These are phyloP conservation scores for Chaetorhynchus papuensis DNA, from an alignment of 2,113 vertebrate genomes.

Conservation along the genomic window DNA sequence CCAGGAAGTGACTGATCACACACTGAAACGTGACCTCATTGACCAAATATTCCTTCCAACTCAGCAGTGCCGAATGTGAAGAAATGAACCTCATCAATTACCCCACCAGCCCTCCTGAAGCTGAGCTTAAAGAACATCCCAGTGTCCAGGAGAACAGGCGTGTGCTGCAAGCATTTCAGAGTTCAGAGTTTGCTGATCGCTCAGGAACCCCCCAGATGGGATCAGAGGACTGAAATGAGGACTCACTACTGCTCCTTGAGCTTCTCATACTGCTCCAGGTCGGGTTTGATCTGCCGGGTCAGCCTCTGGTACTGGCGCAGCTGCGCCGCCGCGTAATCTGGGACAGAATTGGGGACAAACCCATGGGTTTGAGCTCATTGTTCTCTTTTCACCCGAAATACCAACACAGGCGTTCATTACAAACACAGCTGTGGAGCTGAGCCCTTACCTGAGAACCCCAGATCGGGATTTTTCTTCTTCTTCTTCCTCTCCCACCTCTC, in stretches of 20 bases:
- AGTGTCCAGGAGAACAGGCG: rapidly evolving
- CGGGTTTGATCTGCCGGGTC: constrained; percentile 91
- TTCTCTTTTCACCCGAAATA: rapidly evolving
- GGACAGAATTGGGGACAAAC: not conserved
- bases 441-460: constrained; percentile 88
- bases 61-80: not conserved
- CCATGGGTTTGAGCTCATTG: rapidly evolving
- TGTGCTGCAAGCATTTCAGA: rapidly evolving
- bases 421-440: rapidly evolving
- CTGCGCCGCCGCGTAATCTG: constrained; percentile 95
- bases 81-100: rapidly evolving
- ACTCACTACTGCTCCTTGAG: constrained; percentile 85
- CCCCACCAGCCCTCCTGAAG: rapidly evolving
- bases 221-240: rapidly evolving
- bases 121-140: rapidly evolving
- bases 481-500: constrained; percentile 94
- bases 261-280: constrained; percentile 86
- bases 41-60: rapidly evolving
- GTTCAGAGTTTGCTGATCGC: rapidly evolving
- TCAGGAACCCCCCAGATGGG: rapidly evolving
- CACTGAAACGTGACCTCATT: rapidly evolving
- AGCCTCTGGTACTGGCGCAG: constrained; percentile 92
- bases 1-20: rapidly evolving
- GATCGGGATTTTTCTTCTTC: constrained; percentile 90
- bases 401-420: rapidly evolving